phyloP scores from a whole-genome alignment of 1,140 invertebrate species.

The Stegodyphus dumicola region DNA sequence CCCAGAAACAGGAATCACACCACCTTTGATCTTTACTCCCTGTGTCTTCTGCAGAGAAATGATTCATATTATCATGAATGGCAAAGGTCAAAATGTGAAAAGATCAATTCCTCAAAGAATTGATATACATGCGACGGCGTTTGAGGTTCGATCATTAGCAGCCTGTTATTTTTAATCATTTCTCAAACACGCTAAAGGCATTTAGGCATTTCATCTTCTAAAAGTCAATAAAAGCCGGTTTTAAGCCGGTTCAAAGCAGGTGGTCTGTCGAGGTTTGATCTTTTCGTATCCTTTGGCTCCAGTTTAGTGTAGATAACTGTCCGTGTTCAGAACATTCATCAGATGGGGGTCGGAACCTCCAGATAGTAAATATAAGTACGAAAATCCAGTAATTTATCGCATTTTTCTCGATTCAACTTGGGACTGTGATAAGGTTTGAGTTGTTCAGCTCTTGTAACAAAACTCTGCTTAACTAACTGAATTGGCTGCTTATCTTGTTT shows the following conservation, averaged over 20 bases:
- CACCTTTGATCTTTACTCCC: too few species aligned
- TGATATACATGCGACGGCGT: conserved; percentile 13
- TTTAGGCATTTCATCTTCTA: conserved; percentile 11
- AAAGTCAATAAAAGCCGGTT: conserved; percentile 42
- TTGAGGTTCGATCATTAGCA: conserved; percentile 23
- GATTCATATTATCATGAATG: neutral
- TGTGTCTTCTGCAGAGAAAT: too few species aligned
- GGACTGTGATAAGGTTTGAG: neutral
- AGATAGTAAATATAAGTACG: conserved; percentile 15
- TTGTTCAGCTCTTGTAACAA: conserved; percentile 1
- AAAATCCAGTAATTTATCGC: neutral
- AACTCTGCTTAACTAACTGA: conserved; percentile 13
- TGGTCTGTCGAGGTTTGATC: conserved; percentile 4
- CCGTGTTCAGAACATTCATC: conserved; percentile 6
- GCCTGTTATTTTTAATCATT: conserved; percentile 43
- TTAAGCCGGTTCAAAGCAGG: conserved; percentile 18
- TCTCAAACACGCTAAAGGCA: conserved; percentile 18
- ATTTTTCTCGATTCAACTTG: neutral
- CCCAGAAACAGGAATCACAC: too few species aligned
- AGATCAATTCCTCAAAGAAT: conserved; percentile 1
- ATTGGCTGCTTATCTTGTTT: conserved; percentile 32
- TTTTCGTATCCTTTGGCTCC: neutral
- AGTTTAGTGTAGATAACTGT: neutral
- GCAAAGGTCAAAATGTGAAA: conserved; percentile 28
- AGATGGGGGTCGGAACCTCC: conserved; percentile 15